Base-by-base conservation (phyloP, 2,797 vertebrate genomes). In the Sebastolobus alascanus region DNA sequence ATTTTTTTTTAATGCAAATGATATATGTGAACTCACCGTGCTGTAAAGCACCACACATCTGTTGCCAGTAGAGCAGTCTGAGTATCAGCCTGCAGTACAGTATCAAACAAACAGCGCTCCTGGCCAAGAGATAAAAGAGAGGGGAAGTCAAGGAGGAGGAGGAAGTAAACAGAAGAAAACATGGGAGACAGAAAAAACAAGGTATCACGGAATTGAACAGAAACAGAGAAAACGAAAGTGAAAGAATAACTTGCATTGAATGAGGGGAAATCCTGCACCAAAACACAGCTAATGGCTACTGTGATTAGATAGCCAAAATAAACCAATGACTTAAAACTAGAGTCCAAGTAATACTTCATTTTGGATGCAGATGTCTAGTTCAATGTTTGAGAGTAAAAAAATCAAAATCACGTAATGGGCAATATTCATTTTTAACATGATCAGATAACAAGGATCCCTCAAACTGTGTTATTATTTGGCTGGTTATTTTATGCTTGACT, bases 31-130 rank as follows among this genome's bases (percentile, higher is more conserved):
- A 14, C 89, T 94, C 91, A 99, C 98, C 98, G 95, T 55, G 97
- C 97, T 88, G 97, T 94, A 80, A 99, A 99, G 83, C 98, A 99
- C 98, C 98, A 99, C 0, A 95, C 93, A 66, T 99, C 98, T 91
- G 97, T 90, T 35, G 97, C 97, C 35, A 99, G 90, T 6, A 99
- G 83, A 73, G 97, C 95, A 0, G 96, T 96, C 79, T 97, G 96
- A 82, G 94, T 96, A 37, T 96, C 97, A 37, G 95, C 71, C 88
- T 97, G 93, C 60, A 99, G 94, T 9, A 99, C 93, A 5, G 96
- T 95, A 6, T 93, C 84, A 65, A 98, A 73, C 70, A 99, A 92
- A 73, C 96, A 95, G 10, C 4, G 13, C 71, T 99, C 98, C 98
- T 99, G 83, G 65, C 20, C 75, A 56, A 60, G 1, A 60, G 35